phyloP scores from a whole-genome alignment of 2,888 invertebrate genomes.

The Brassicogethes aeneus region DNA sequence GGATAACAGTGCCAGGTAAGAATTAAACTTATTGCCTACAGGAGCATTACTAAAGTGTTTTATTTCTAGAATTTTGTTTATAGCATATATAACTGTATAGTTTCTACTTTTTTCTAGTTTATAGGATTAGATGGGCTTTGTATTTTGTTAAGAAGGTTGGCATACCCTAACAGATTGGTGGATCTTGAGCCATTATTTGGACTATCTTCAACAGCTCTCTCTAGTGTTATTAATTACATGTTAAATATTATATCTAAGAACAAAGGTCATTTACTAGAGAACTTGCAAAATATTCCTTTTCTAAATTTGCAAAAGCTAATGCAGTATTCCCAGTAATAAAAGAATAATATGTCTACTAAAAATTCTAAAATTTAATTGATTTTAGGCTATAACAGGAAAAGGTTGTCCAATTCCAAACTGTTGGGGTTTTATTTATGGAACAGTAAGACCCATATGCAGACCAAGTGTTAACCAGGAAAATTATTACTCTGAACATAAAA shows the following conservation, averaged over 20 bases:
- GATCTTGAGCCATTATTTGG: background rate
- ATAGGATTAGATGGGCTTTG: background rate
- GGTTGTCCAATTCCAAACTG: conserved; percentile 13
- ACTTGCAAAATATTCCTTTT: background rate
- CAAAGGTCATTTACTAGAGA: background rate
- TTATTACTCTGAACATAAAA: conserved; percentile 17
- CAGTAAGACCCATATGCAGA: conserved; percentile 14
- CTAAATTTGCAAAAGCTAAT: background rate
- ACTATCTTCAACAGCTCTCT: background rate
- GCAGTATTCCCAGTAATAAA: background rate
- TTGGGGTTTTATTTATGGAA: conserved; percentile 18
- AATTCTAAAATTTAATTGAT: background rate
- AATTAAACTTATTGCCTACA: background rate
- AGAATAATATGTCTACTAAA: no score
- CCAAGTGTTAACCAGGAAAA: conserved; percentile 14
- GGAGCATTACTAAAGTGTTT: background rate
- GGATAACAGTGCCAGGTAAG: background rate
- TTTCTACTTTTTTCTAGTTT: no score
- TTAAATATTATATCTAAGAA: background rate
- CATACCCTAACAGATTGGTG: background rate
- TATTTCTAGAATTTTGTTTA: no score
- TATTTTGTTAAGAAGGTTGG: background rate
- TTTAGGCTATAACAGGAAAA: conserved; percentile 9
- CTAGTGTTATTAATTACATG: background rate
- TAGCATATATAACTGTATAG: no score